These are phyloP conservation scores for Ditula angustiorana DNA, from an alignment of 2,888 invertebrate species.

Conservation along the genomic window DNA sequence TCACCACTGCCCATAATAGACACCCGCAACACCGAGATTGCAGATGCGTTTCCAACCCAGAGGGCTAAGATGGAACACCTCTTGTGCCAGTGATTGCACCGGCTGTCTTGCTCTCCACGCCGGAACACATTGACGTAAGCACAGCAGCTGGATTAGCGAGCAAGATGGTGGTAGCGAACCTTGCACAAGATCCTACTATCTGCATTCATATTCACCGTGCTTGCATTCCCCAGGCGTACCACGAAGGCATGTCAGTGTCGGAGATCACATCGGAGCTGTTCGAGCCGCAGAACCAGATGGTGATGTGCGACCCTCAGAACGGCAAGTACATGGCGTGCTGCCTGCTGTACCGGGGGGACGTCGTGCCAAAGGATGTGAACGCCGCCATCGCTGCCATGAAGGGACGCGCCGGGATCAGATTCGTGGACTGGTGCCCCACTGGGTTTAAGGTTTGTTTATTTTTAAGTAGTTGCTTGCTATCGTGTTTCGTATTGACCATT, in stretches of 20 bases:
- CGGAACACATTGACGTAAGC: too few relatives aligned
- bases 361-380: constrained; percentile 95
- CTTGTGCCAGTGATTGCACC: too few relatives aligned
- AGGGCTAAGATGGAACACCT: too few relatives aligned
- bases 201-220: too few relatives aligned
- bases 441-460: constrained; percentile 90
- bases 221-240: constrained; percentile 78
- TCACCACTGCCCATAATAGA: too few relatives aligned
- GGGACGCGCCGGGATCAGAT: constrained; percentile 90
- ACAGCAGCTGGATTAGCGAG: too few relatives aligned
- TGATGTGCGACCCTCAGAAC: constrained; percentile 93
- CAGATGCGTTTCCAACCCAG: too few relatives aligned
- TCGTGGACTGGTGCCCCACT: constrained; percentile 98
- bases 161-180: too few relatives aligned
- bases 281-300: constrained; percentile 96
- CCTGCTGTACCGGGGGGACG: constrained; percentile 94
- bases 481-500: neutral
- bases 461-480: constrained; percentile 25
- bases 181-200: too few relatives aligned
- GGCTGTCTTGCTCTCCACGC: too few relatives aligned
- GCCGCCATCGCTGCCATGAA: constrained; percentile 92
- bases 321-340: constrained; percentile 97
- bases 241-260: constrained; percentile 91
- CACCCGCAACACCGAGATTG: too few relatives aligned
- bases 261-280: constrained; percentile 96